Conservation (phyloP, 2,797 vertebrate genomes). For the Streptopelia turtur region DNA sequence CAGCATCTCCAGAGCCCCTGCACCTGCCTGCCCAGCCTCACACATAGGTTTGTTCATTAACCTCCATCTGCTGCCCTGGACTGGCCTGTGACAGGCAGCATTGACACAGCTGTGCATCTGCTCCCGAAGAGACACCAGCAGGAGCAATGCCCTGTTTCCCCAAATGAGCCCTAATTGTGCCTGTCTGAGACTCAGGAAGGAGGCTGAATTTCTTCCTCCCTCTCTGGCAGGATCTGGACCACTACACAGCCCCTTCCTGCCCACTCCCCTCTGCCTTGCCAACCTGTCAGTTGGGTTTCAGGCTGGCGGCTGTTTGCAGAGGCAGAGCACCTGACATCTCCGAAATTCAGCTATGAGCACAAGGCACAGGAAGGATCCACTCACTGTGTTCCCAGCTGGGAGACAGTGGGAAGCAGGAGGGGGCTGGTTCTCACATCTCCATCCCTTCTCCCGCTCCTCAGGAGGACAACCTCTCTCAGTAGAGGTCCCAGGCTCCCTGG, state of each 20-base stretch:
- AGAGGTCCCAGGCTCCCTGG: neutral
- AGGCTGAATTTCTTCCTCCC: neutral
- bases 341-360: neutral
- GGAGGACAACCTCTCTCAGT: neutral
- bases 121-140: neutral
- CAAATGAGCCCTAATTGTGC: neutral
- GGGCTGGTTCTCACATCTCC: neutral
- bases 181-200: neutral
- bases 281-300: fast-evolving
- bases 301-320: neutral
- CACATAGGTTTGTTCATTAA: neutral
- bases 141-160: neutral
- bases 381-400: fast-evolving
- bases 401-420: neutral
- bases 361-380: neutral
- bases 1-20: neutral
- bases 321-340: neutral
- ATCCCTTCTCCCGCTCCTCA: neutral
- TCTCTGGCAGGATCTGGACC: neutral
- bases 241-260: neutral
- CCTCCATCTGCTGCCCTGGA: neutral
- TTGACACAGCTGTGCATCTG: neutral
- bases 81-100: neutral
- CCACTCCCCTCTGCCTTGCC: neutral
- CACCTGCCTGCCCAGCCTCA: neutral